Percentiles rank a stretch among this genome's conserved stretches.
phyloP scores from a whole-genome alignment of 2,888 invertebrate genomes.

The Mimas tiliae region DNA sequence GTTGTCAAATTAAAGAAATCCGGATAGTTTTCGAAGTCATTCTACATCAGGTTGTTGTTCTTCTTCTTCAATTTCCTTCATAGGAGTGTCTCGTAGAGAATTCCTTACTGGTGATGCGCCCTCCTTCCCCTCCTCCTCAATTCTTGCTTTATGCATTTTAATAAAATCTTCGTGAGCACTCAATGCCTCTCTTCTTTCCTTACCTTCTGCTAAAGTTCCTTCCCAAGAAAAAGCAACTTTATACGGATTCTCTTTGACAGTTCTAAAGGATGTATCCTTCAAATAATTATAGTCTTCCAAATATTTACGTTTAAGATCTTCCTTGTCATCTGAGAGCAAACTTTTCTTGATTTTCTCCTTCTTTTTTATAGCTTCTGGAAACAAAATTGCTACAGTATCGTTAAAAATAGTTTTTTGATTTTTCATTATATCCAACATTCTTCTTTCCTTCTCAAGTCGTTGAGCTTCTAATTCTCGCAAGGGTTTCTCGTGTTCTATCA shows the following conservation, averaged over 20 bases:
- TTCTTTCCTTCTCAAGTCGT: constrained; percentile 82
- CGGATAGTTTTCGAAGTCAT: background rate
- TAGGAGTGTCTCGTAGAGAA: background rate
- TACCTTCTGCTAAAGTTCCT: constrained; percentile 78
- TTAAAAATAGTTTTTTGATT: constrained; percentile 87
- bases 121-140: constrained; percentile 52
- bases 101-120: background rate
- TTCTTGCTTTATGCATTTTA: constrained; percentile 62
- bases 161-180: constrained; percentile 68
- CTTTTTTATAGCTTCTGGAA: constrained; percentile 85
- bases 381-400: constrained; percentile 86
- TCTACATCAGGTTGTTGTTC: background rate
- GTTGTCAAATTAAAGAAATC: too few relatives aligned
- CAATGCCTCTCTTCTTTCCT: constrained; percentile 74
- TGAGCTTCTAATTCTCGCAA: constrained; percentile 85
- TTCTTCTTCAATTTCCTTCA: constrained; percentile 20
- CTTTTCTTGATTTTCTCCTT: constrained; percentile 70
- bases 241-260: constrained; percentile 77
- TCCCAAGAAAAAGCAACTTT: constrained; percentile 84
- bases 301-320: constrained; percentile 63
- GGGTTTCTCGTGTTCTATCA: constrained; percentile 86
- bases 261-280: constrained; percentile 58
- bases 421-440: constrained; percentile 84
- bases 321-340: constrained; percentile 71
- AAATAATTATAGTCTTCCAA: constrained; percentile 65